These are phyloP conservation scores for Triplophysa tibetana DNA, from an alignment of 2,113 vertebrate genomes.

Conservation along the genomic window DNA sequence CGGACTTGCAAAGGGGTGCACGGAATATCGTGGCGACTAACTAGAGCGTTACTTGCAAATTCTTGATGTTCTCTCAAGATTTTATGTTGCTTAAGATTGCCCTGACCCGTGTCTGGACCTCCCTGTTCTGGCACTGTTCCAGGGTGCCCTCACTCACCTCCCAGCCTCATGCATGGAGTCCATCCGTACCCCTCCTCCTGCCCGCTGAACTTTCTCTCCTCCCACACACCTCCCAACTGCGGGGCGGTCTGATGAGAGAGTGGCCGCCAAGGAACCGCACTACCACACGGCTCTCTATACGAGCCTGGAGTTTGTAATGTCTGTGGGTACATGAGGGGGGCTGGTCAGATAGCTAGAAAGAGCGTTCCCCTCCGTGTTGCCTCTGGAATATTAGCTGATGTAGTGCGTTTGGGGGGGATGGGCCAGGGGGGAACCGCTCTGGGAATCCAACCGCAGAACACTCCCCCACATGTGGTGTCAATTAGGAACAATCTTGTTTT, in stretches of 20 bases:
- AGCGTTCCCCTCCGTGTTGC: constrained; percentile 26
- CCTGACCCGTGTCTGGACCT: constrained; percentile 69
- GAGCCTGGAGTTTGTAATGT: constrained; percentile 65
- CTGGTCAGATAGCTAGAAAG: constrained; percentile 36
- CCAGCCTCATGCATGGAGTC: constrained; percentile 55
- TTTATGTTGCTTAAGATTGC: constrained; percentile 43
- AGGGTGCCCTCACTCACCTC: constrained; percentile 69
- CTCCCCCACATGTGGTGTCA: constrained; percentile 81
- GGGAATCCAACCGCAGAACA: constrained; percentile 77
- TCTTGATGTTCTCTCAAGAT: constrained; percentile 46
- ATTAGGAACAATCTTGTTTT: constrained; percentile 84
- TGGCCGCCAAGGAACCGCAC: constrained; percentile 68
- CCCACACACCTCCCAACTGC: constrained; percentile 61
- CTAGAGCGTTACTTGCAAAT: constrained; percentile 24
- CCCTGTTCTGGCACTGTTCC: constrained; percentile 71
- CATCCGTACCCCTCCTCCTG: constrained; percentile 36
- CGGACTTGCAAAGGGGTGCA: constrained; percentile 6
- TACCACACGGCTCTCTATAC: constrained; percentile 65
- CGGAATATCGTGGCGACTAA: not conserved
- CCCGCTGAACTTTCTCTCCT: constrained; percentile 55
- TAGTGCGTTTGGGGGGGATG: constrained; percentile 55
- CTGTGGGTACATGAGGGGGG: constrained; percentile 52
- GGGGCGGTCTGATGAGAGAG: constrained; percentile 67
- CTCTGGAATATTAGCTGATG: constrained; percentile 57
- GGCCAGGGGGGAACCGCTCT: constrained; percentile 63